A percentile compares a stretch with the other conserved stretches of the same genome.
These are phyloP conservation scores for Pavo muticus DNA, from an alignment of 2,113 vertebrate species.

Conservation along the genomic window DNA sequence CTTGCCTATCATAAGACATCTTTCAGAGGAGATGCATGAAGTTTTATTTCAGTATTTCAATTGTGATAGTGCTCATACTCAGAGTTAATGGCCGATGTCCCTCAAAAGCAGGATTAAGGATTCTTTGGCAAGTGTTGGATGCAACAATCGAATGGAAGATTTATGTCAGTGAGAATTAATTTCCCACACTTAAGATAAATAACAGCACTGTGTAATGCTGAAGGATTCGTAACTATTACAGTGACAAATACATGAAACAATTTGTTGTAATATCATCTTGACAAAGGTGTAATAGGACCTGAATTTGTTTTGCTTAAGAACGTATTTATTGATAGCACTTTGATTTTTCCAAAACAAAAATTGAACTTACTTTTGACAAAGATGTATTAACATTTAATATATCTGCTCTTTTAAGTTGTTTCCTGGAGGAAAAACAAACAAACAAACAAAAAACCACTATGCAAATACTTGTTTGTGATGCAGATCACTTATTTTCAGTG, in stretches of 20 bases:
- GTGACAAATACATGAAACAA: neutral
- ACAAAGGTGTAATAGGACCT: neutral
- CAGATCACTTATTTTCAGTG: neutral
- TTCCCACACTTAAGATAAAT: neutral
- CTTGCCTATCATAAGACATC: neutral
- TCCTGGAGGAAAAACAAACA: neutral
- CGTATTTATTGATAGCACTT: neutral
- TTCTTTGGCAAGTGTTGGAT: neutral
- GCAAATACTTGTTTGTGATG: neutral
- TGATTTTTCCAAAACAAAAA: neutral
- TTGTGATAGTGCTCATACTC: neutral
- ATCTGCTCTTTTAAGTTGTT: neutral
- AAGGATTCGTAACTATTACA: neutral
- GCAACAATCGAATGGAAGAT: neutral
- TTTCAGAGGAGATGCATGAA: neutral
- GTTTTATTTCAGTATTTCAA: neutral
- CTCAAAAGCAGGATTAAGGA: neutral
- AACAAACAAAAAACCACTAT: too few species aligned
- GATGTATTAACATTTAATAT: neutral
- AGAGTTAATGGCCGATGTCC: neutral
- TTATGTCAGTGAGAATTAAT: neutral
- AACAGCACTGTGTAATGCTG: neutral
- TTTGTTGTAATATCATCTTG: neutral
- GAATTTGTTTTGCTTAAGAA: neutral
- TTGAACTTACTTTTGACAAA: neutral